A percentile compares a stretch with the other conserved stretches of the same genome.
phyloP scores from a whole-genome alignment of 1,140 invertebrate species.

The Diachasmimorpha longicaudata region DNA sequence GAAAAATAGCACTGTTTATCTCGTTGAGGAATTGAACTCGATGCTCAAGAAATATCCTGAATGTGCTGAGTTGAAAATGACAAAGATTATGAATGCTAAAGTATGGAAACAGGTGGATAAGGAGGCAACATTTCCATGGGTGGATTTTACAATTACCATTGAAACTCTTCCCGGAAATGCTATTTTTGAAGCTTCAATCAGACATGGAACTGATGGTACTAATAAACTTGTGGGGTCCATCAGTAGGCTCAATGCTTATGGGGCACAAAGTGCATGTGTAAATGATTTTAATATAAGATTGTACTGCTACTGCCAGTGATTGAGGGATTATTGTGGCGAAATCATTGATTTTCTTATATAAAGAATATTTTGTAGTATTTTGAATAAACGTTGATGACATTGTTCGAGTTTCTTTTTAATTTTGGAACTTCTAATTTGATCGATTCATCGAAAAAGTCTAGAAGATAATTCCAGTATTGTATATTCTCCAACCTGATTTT shows the following conservation, averaged over 20 bases:
- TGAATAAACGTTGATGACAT: constrained; percentile 37
- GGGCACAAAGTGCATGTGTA: constrained; percentile 79
- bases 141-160: constrained; percentile 73
- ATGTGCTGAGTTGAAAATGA: constrained; percentile 67
- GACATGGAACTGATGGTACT: constrained; percentile 48
- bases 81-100: constrained; percentile 65
- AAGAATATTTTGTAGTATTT: constrained; percentile 42
- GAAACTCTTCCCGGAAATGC: constrained; percentile 72
- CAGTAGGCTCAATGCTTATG: constrained; percentile 83
- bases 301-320: constrained; percentile 73
- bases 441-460: no score
- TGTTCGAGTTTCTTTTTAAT: constrained; percentile 19
- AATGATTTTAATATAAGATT: constrained; percentile 76
- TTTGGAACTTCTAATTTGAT: no score
- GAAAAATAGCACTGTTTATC: constrained; percentile 61
- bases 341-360: not conserved
- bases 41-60: constrained; percentile 66
- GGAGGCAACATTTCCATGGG: constrained; percentile 49
- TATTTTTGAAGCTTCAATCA: constrained; percentile 78
- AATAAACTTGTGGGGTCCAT: constrained; percentile 68
- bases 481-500: no score
- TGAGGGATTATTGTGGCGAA: not conserved
- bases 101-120: constrained; percentile 58
- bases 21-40: constrained; percentile 71
- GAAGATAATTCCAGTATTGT: no score